A percentile compares a stretch with the other conserved stretches of the same genome.
Evolutionary conservation across 2,888 invertebrate species (phyloP).

Genomic region (Harpalus rufipes): DNA sequence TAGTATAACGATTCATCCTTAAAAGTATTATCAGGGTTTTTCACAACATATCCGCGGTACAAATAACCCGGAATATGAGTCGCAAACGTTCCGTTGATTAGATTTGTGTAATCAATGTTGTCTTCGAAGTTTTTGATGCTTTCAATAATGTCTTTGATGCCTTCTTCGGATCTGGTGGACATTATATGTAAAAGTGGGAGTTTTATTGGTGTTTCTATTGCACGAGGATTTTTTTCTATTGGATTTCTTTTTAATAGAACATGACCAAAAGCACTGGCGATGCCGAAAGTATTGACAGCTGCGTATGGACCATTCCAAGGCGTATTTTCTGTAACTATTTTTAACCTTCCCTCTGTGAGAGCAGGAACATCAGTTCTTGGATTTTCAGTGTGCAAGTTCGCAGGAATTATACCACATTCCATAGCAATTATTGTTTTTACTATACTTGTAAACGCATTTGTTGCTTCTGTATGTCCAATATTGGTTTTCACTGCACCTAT

Average conservation of each 20-base stretch:
- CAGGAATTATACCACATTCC: slow-evolving; percentile 93
- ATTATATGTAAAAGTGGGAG: slow-evolving; percentile 85
- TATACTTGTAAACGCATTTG: slow-evolving; percentile 91
- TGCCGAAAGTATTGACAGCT: slow-evolving; percentile 97
- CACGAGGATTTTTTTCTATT: slow-evolving; percentile 74
- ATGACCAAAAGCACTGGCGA: slow-evolving; percentile 97
- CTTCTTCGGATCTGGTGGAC: slow-evolving; percentile 92
- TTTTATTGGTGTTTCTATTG: slow-evolving; percentile 74
- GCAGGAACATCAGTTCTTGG: slow-evolving; percentile 95
- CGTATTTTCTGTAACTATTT: slow-evolving; percentile 84
- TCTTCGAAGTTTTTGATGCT: slow-evolving; percentile 71
- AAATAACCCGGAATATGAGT: slow-evolving; percentile 80
- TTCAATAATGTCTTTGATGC: slow-evolving; percentile 83
- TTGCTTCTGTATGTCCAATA: slow-evolving; percentile 98
- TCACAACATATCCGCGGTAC: slow-evolving; percentile 82
- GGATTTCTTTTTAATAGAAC: slow-evolving; percentile 87
- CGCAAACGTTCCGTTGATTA: slow-evolving; percentile 78
- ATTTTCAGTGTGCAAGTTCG: slow-evolving; percentile 91
- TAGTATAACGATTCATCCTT: slow-evolving; percentile 73
- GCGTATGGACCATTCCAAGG: slow-evolving; percentile 93
- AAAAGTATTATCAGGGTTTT: background rate
- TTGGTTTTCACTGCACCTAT: slow-evolving; percentile 98
- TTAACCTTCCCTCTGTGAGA: slow-evolving; percentile 85
- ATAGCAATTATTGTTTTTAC: slow-evolving; percentile 93
- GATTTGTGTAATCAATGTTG: slow-evolving; percentile 78